Percentiles rank a stretch among this genome's conserved stretches.
phyloP scores from a whole-genome alignment of 1,140 invertebrate genomes.

The Apocrypta bakeri region DNA sequence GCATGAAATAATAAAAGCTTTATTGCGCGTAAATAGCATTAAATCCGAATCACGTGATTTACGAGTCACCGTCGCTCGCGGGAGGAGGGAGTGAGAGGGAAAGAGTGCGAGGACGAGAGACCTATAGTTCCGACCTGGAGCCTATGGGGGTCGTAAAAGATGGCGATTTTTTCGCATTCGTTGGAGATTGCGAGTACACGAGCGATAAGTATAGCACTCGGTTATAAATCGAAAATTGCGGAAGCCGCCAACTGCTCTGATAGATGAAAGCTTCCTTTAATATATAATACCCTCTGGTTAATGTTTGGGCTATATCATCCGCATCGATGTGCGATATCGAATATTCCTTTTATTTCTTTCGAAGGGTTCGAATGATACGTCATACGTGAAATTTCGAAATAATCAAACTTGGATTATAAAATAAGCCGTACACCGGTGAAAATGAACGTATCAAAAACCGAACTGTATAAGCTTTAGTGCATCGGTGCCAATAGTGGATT shows the following conservation, averaged over 20 bases:
- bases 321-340: background rate
- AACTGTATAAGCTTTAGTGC: background rate
- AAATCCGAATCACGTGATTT: conserved; percentile 39
- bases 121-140: too few species aligned
- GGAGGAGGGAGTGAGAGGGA: too few species aligned
- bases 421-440: background rate
- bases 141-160: background rate
- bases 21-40: conserved; percentile 36
- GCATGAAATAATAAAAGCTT: conserved; percentile 36
- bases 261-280: background rate
- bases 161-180: conserved; percentile 4
- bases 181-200: background rate
- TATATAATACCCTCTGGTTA: background rate
- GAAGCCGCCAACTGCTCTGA: background rate
- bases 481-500: background rate
- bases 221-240: background rate
- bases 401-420: background rate
- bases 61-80: background rate
- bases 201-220: background rate
- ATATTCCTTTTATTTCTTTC: too few species aligned
- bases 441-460: background rate
- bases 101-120: too few species aligned
- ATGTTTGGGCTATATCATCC: background rate
- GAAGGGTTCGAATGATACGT: background rate
- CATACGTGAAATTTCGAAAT: background rate